Evolutionary conservation across 2,113 vertebrate genomes (phyloP), one percentile per base, ranked within the genome.

Genomic region (Australoheros scitulus): DNA sequence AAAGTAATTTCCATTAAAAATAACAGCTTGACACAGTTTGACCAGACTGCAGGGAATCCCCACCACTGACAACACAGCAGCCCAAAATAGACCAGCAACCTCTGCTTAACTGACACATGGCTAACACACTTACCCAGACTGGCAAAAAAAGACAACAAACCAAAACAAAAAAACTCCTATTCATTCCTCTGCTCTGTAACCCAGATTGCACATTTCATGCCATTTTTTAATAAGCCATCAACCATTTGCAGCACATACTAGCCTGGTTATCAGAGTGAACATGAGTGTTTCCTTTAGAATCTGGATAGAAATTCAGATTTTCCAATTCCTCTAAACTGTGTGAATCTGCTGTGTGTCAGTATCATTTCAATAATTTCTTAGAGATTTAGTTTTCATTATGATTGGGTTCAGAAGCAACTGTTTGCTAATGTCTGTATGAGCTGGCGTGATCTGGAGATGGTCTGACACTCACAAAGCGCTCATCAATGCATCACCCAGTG

Each of bases 91-190:
- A 84, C 22, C 52, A 77, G n/a, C 52, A 70, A 75, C 82, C 65
- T 61, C 63, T 83, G 26, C 56, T 75, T 77, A 18, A 77, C 57
- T 43, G 36, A 76, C 47, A 38, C 34, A 72, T 61, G 34, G 41
- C 43, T 64, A 64, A 58, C 84, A 82, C 75, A 90, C 50, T 83
- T 77, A 88, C 65, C 83, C 83, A 87, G 82, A 87, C 65, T n/a
- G 20, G 61, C 59, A 32, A 78, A 52, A 52, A 70, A 57, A 32
- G 2, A 41, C 58, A 29, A 41, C 58, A 29, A 77, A 61, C 2
- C 29, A 50, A 17, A 64, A 68, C 26, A 32, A 55, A 55, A 56
- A 56, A 38, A 4, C 17, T 24, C 18, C 18, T 34, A 74, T 77
- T 79, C 50, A 83, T 32, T 32, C n/a, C 80, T 76, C 22, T 72